Evolutionary conservation across 2,888 invertebrate genomes (phyloP).

Genomic region (Atrina japonica): DNA sequence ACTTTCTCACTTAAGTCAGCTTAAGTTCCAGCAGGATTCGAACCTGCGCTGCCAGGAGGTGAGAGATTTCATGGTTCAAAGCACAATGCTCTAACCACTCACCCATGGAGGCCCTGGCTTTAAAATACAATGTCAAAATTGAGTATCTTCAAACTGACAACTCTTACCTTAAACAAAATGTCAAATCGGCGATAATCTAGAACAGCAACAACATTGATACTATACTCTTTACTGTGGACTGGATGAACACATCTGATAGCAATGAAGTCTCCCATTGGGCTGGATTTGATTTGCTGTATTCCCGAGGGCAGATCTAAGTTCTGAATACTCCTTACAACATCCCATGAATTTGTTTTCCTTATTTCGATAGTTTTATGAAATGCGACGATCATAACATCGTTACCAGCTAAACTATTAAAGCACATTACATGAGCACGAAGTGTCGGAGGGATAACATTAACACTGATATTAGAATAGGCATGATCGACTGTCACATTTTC

Average conservation of each 20-base stretch:
- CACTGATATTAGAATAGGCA: conserved; percentile 35
- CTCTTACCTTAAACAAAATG: conserved; percentile 40
- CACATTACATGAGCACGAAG: conserved; percentile 58
- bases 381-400: conserved; percentile 55
- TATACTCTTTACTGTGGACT: conserved; percentile 61
- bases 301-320: conserved; percentile 54
- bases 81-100: no score
- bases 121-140: no score
- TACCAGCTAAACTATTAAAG: conserved; percentile 62
- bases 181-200: conserved; percentile 54
- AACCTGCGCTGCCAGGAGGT: no score
- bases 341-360: conserved; percentile 51
- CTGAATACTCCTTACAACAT: conserved; percentile 41
- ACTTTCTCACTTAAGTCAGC: no score
- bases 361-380: conserved; percentile 56
- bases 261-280: conserved; percentile 63
- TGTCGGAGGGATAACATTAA: conserved; percentile 53
- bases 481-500: conserved; percentile 47
- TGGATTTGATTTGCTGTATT: conserved; percentile 68
- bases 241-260: conserved; percentile 64
- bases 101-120: no score
- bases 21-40: no score
- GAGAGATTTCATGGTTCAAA: no score
- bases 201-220: conserved; percentile 60
- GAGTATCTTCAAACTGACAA: no score